Base-by-base conservation (phyloP, 2,797 vertebrate species). In the Rousettus madagascariensis region DNA sequence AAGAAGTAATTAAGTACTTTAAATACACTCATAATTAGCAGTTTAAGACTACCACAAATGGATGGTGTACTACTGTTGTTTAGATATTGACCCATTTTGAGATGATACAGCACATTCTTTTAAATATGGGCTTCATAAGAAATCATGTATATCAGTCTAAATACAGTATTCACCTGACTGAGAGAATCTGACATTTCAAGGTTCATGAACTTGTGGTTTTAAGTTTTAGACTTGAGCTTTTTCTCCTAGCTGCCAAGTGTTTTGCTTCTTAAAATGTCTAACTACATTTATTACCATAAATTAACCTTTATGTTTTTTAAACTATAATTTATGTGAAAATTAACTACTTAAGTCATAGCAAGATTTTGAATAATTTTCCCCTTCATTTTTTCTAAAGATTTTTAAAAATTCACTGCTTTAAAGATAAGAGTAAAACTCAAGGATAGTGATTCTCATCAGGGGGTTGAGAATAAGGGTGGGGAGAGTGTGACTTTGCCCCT, bases 191-290 rank as follows among this genome's bases (percentile, higher is more conserved):
- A 71, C 55, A 77, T 87, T 91, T 53, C 82, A 65, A 93, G 85
- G 84, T 93, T 96, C 89, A 83, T 88, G 77, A 95, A 92, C 95
- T 94, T 95, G 68, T 86, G 71, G 91, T 85, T 95, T 93, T 80
- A 30, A 74, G 41, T 91, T 91, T 84, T 75, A 63, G 63, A 85
- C 38, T 85, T 85, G 28, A 93, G 26, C 1, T 59, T 69, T 68
- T 82, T 33, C 65, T 89, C 75, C 86, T 49, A 91, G 78, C 53
- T 86, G 20, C 46, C 33, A 71, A 79, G 4, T 78, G 33, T 71
- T 92, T 74, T 94, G 19, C 78, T 95, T 95, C 77, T 63, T 86
- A 65, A 97, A 92, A 90, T 93, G 6, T 89, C 83, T 90, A 26
- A 74, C 36, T 71, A 3, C 71, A 63, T 71, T 88, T 90, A 69